phyloP scores from a whole-genome alignment of 1,140 invertebrate species.

The Lethocerus indicus region DNA sequence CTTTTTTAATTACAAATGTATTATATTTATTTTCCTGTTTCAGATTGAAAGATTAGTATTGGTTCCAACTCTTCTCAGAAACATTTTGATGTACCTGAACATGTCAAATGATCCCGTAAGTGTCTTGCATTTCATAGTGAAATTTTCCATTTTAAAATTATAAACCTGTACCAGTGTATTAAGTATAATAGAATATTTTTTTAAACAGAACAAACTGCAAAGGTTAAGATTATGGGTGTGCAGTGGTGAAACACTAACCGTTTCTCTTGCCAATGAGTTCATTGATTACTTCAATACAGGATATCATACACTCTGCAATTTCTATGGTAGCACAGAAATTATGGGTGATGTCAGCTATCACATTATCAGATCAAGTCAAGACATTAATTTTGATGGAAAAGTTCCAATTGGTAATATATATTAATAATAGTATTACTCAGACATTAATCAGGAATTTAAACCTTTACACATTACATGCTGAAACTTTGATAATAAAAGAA shows the following conservation, averaged over 20 bases:
- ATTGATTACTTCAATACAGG: constrained; percentile 40
- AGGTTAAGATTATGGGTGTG: constrained; percentile 58
- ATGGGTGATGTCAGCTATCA: constrained; percentile 67
- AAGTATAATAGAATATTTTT: neutral
- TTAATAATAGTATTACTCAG: too few species aligned
- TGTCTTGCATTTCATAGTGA: too few species aligned
- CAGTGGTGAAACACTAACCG: constrained; percentile 57
- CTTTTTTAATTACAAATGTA: too few species aligned
- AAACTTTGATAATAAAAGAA: too few species aligned
- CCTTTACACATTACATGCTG: too few species aligned
- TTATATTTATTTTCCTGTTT: constrained; percentile 14
- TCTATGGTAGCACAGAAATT: constrained; percentile 78
- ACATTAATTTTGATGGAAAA: constrained; percentile 42
- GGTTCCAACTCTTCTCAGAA: constrained; percentile 63
- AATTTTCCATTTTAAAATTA: too few species aligned
- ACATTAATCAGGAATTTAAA: too few species aligned
- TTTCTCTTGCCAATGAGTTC: constrained; percentile 48
- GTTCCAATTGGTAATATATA: constrained; percentile 64
- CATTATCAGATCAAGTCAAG: constrained; percentile 27
- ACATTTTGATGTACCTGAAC: constrained; percentile 50
- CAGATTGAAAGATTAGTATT: constrained; percentile 58
- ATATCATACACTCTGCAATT: constrained; percentile 53
- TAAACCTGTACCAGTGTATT: neutral
- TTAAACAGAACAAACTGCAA: constrained; percentile 8
- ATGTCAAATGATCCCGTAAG: constrained; percentile 20